Base-by-base conservation (phyloP, 2,888 invertebrate species). In the Eurois occulta region DNA sequence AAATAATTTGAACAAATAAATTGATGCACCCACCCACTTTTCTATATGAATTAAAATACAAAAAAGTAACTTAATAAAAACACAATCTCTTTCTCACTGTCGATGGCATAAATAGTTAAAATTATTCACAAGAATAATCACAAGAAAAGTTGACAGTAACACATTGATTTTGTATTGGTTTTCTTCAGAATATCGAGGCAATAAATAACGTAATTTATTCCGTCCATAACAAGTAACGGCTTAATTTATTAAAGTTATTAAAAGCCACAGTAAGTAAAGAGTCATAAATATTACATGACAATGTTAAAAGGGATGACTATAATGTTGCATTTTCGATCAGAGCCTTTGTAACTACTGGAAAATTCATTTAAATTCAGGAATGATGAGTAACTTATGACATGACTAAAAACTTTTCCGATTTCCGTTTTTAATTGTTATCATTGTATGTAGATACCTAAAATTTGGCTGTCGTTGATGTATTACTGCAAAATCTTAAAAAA, bases 281-380 rank as follows among this genome's bases (percentile, higher is more conserved):
- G 32, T 41, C 41, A 79, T 60, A 60, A 69, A 77, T 77, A 32
- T 78, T 58, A 48, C 58, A 66, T 41, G 46, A 66, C 46, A 66
- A 46, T 38, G 78, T 77, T 66, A 46, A 6, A 60, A 67, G 46
- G 46, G 21, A 32, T 58, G 16, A 5, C 18, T 46, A 60, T 58
- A 78, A 77, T 58, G 58, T 77, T 67, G 58, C 32, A 77, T 46
- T 28, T 58, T 58, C 18, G 55, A 78, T 46, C 24, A n/a, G 24
- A 16, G 28, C 38, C n/a, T 35, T 41, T 28, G 2, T 0, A 7
- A 0, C 58, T 7, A 28, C 18, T 18, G 13, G 1, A 48, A 32
- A 48, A 41, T 11, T 32, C 41, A 48, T 48, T 75, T 24, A 13
- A n/a, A 62, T 28, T 46, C 28, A 64, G 64, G 2, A 64, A 24